Percentiles rank a stretch among this genome's conserved stretches.
Evolutionary conservation across 2,113 vertebrate genomes (phyloP).

Genomic region (Cisticola juncidis): DNA sequence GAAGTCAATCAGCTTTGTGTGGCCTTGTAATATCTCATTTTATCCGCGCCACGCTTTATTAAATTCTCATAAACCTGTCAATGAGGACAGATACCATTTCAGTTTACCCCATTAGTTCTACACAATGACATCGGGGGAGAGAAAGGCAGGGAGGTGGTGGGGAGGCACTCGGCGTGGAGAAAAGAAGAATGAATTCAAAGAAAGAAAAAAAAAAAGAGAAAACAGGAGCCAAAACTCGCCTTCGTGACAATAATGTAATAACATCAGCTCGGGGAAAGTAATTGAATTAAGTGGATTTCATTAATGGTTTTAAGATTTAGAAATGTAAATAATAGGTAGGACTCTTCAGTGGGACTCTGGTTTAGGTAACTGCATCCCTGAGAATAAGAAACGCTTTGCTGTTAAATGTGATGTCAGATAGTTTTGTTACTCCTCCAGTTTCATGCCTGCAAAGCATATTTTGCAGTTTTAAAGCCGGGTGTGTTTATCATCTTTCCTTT

Average conservation of each 20-base stretch:
- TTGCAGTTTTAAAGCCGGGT: conserved; percentile 66
- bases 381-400: conserved; percentile 60
- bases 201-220: conserved; percentile 23
- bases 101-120: conserved; percentile 85
- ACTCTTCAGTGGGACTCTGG: conserved; percentile 68
- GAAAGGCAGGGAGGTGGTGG: neutral
- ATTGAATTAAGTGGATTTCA: conserved; percentile 85
- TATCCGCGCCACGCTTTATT: conserved; percentile 86
- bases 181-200: conserved; percentile 53
- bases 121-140: conserved; percentile 72
- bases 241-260: conserved; percentile 43
- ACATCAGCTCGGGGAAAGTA: conserved; percentile 63
- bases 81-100: conserved; percentile 83
- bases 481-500: conserved; percentile 73
- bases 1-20: conserved; percentile 73
- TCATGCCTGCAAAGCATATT: conserved; percentile 75
- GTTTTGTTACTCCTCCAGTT: conserved; percentile 63
- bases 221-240: neutral
- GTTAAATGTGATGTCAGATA: conserved; percentile 64
- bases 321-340: conserved; percentile 84
- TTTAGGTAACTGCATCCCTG: conserved; percentile 66
- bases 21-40: conserved; percentile 80
- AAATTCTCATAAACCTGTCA: conserved; percentile 89
- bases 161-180: neutral
- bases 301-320: conserved; percentile 82